A percentile compares a stretch with the other conserved stretches of the same genome.
phyloP scores from a whole-genome alignment of 2,113 vertebrate species.

The Anolis sagrei region DNA sequence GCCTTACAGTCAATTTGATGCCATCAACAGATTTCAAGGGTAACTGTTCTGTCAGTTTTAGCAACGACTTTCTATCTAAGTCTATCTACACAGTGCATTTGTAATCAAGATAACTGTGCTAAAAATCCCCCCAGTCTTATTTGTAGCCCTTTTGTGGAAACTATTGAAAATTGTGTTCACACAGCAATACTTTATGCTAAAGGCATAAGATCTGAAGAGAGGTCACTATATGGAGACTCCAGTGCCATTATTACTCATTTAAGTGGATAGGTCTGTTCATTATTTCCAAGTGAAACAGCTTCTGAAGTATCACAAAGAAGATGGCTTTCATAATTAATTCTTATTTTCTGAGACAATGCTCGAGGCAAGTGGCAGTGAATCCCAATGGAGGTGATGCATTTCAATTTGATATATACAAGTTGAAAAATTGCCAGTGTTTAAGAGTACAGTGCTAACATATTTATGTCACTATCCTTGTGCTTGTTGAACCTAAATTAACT shows the following conservation, averaged over 20 bases:
- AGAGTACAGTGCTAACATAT: background rate
- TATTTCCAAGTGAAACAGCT: background rate
- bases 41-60: background rate
- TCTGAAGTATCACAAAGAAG: background rate
- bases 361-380: background rate
- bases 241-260: background rate
- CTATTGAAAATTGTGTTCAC: background rate
- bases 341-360: background rate
- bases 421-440: background rate
- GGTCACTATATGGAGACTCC: background rate
- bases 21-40: too few relatives aligned
- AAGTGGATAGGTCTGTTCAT: background rate
- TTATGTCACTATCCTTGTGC: background rate
- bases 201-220: background rate
- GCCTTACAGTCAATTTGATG: too few relatives aligned
- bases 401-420: background rate
- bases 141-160: background rate
- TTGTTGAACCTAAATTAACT: background rate
- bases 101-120: background rate
- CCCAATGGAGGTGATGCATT: background rate
- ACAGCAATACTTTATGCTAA: background rate
- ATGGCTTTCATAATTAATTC: background rate
- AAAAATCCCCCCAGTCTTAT: background rate
- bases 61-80: too few relatives aligned
- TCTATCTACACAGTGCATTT: background rate